These are phyloP conservation scores for Ceratoteleas bidentatus DNA, from an alignment of 1,140 invertebrate genomes.

Conservation along the genomic window DNA sequence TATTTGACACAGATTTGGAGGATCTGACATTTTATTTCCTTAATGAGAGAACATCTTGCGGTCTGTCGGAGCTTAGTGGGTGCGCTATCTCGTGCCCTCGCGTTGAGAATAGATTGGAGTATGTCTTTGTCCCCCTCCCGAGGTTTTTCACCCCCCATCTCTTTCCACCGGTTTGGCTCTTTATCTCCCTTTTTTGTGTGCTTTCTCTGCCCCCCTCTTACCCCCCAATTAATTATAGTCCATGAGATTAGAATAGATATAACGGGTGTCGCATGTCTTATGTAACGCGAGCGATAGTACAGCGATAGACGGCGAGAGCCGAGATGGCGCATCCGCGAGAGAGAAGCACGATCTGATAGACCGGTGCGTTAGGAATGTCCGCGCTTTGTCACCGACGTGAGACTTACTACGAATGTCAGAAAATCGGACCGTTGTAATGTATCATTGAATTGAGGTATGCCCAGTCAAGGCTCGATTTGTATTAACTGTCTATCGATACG, in stretches of 20 bases:
- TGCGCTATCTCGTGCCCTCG: conserved; percentile 21
- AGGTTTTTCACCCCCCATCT: too few species aligned
- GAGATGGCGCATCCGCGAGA: conserved; percentile 34
- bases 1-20: conserved; percentile 72
- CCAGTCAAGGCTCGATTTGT: too few species aligned
- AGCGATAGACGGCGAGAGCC: conserved; percentile 23
- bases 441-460: too few species aligned
- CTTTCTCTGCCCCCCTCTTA: background rate
- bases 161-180: background rate
- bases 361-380: too few species aligned
- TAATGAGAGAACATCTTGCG: conserved; percentile 64
- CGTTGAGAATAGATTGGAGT: conserved; percentile 24
- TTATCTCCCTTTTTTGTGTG: conserved; percentile 8
- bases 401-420: too few species aligned
- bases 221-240: conserved; percentile 30
- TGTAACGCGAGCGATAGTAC: conserved; percentile 6
- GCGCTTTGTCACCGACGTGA: too few species aligned
- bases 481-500: too few species aligned
- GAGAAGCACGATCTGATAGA: too few species aligned
- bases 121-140: background rate
- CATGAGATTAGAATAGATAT: conserved; percentile 29
- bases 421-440: too few species aligned
- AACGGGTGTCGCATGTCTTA: conserved; percentile 10
- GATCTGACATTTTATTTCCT: conserved; percentile 68
- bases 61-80: conserved; percentile 56